phyloP scores from a whole-genome alignment of 1,140 invertebrate species.

The Drosophila miranda region DNA sequence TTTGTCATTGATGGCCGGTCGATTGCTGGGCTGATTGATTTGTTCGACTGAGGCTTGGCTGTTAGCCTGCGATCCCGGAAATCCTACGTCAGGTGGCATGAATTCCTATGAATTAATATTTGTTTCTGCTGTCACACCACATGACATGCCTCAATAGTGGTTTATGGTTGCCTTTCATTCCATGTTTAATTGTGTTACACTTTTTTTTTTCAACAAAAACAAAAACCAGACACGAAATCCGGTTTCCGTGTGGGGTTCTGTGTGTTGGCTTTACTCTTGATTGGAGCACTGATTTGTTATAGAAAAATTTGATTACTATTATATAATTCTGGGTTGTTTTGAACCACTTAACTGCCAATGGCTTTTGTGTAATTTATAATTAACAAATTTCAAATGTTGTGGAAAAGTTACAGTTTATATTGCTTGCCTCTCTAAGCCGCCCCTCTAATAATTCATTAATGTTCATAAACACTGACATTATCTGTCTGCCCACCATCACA shows the following conservation, averaged over 20 bases:
- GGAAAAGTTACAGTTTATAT: slow-evolving; percentile 22
- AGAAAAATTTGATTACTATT: slow-evolving; percentile 9
- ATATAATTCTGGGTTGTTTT: slow-evolving; percentile 8
- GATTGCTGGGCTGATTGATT: slow-evolving; percentile 66
- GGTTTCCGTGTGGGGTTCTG: slow-evolving; percentile 48
- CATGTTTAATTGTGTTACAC: slow-evolving; percentile 38
- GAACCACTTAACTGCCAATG: slow-evolving; percentile 10
- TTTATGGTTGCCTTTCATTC: slow-evolving; percentile 28
- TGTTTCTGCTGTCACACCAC: slow-evolving; percentile 18
- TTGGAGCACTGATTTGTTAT: slow-evolving; percentile 30
- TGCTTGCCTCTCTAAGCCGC: slow-evolving; percentile 6
- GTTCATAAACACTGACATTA: slow-evolving; percentile 58
- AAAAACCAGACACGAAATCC: slow-evolving; percentile 60
- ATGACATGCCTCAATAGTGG: slow-evolving; percentile 35
- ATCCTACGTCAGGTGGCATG: slow-evolving; percentile 44
- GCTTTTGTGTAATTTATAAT: not conserved
- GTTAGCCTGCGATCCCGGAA: slow-evolving; percentile 64
- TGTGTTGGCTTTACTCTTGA: slow-evolving; percentile 41
- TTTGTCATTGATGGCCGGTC: slow-evolving; percentile 41
- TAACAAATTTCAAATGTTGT: not conserved
- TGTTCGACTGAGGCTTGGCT: slow-evolving; percentile 36
- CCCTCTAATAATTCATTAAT: slow-evolving; percentile 30
- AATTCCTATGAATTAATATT: slow-evolving; percentile 33
- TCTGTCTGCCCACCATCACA: slow-evolving; percentile 19
- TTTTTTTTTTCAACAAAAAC: slow-evolving; percentile 46